Evolutionary conservation across 2,113 vertebrate genomes (phyloP).

Genomic region (Paradisaea rubra): DNA sequence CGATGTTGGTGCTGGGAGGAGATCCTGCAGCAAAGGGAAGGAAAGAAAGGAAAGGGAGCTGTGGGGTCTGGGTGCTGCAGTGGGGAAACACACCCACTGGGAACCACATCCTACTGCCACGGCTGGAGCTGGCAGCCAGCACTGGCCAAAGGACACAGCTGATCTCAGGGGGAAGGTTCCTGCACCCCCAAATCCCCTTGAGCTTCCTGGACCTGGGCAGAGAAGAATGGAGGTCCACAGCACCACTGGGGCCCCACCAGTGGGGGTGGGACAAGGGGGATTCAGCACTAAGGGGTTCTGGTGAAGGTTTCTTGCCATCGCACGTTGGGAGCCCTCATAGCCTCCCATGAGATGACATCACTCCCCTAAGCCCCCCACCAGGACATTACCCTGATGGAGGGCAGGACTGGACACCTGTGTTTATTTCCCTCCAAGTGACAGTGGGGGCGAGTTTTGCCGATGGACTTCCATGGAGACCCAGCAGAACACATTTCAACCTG

Average conservation of each 20-base stretch:
- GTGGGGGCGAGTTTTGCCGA: accelerated
- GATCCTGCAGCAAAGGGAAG: neutral
- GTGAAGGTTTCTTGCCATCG: neutral
- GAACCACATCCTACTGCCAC: neutral
- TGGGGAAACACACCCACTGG: neutral
- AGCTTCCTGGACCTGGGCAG: neutral
- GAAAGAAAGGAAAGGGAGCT: neutral
- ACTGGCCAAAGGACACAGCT: neutral
- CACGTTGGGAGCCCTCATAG: neutral
- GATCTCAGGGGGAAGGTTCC: neutral
- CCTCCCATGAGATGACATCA: neutral
- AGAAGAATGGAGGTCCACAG: neutral
- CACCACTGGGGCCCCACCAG: neutral
- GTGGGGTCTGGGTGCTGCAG: neutral
- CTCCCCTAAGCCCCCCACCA: neutral
- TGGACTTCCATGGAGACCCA: neutral
- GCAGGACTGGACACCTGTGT: neutral
- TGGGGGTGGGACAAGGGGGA: neutral
- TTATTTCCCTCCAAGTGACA: neutral
- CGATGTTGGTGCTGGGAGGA: neutral
- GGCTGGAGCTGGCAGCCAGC: neutral
- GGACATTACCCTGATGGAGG: neutral
- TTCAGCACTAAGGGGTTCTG: neutral
- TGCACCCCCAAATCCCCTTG: neutral
- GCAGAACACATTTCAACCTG: neutral